Base-by-base conservation (phyloP, 1,140 invertebrate genomes). In the Coboldia fuscipes region DNA sequence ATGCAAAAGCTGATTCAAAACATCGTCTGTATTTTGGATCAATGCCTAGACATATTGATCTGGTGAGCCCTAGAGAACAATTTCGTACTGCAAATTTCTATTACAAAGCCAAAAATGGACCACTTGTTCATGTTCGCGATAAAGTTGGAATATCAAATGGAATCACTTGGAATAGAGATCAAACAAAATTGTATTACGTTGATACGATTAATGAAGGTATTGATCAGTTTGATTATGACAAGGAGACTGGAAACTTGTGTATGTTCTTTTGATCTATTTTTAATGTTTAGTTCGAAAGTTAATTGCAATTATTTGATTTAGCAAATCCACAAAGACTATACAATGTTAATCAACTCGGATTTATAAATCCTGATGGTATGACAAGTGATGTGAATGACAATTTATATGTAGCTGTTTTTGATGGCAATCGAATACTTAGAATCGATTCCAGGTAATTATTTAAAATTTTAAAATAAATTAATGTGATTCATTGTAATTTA, bases 321-420 rank as follows among this genome's bases (percentile, higher is more conserved):
- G n/a, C n/a, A n/a, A n/a, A n/a, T n/a, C n/a, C n/a, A n/a, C n/a
- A n/a, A n/a, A n/a, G n/a, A n/a, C n/a, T n/a, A n/a, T n/a, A n/a
- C n/a, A n/a, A n/a, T n/a, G n/a, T n/a, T n/a, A n/a, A n/a, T n/a
- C n/a, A n/a, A n/a, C n/a, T n/a, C n/a, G n/a, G n/a, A n/a, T n/a
- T n/a, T n/a, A n/a, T n/a, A n/a, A n/a, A n/a, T n/a, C n/a, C 72
- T 0, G 73, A 75, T 51, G 73, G 74, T 20, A 77, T 77, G 74
- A 72, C 72, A 1, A 74, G 73, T 33, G 73, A 77, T 45, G 45
- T 47, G 6, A 51, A 66, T 38, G 71, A 63, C 24, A 71, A 74
- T 51, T 45, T 77, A 7, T 77, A 71, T 70, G 52, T 77, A 20
- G 69, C 70, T 8, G 46, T 62, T 28, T 72, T 56, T 41, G 56